phyloP scores from a whole-genome alignment of 1,140 invertebrate species.

The Lordiphosa collinella region DNA sequence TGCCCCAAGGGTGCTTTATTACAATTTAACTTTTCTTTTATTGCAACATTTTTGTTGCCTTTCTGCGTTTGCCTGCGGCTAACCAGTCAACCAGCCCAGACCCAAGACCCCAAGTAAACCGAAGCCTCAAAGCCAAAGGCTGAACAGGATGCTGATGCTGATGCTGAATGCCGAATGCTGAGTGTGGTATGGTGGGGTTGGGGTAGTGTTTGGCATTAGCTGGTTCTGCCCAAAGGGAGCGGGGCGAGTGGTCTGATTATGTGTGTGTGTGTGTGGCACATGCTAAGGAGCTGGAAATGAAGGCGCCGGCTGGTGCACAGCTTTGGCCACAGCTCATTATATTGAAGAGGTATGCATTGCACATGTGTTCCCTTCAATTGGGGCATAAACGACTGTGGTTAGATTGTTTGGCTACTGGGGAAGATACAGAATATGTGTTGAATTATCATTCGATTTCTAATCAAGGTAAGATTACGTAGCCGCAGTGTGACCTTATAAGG shows the following conservation, averaged over 20 bases:
- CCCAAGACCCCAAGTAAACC: constrained; percentile 1
- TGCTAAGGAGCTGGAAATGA: not conserved
- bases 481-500: too few relatives aligned
- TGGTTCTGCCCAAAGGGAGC: not conserved
- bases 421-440: not conserved
- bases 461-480: too few relatives aligned
- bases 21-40: constrained; percentile 78
- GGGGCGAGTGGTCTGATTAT: constrained; percentile 47
- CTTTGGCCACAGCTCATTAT: constrained; percentile 37
- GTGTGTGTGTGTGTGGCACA: constrained; percentile 14
- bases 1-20: constrained; percentile 66
- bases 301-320: not conserved
- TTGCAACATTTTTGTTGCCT: constrained; percentile 57
- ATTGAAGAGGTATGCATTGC: constrained; percentile 15
- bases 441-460: not conserved
- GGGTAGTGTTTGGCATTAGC: too few relatives aligned
- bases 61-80: constrained; percentile 51
- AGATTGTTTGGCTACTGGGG: too few relatives aligned
- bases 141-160: constrained; percentile 27
- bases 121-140: constrained; percentile 16
- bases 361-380: not conserved
- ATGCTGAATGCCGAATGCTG: constrained; percentile 20
- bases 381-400: constrained; percentile 1
- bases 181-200: not conserved
- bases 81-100: constrained; percentile 36